Conservation (phyloP, 2,113 vertebrate genomes). For the Mormoops blainvillei region DNA sequence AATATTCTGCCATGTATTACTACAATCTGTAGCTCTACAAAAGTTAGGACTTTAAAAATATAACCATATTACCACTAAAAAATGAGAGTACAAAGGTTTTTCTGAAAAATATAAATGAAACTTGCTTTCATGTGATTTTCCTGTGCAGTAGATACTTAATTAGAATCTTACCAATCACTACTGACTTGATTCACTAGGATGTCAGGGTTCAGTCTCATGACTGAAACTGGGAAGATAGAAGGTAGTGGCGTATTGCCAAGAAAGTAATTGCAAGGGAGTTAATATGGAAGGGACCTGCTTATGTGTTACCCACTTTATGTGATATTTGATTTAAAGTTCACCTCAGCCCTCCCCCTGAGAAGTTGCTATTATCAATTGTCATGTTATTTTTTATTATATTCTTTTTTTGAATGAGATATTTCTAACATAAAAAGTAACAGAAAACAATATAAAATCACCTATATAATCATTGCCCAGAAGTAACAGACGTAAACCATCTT, state of each 20-base stretch:
- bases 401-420: not conserved
- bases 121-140: not conserved
- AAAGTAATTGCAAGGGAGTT: not conserved
- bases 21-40: no score
- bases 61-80: not conserved
- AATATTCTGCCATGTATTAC: no score
- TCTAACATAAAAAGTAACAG: not conserved
- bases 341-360: not conserved
- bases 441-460: not conserved
- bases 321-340: not conserved
- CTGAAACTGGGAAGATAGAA: not conserved
- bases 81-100: not conserved
- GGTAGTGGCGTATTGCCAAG: not conserved
- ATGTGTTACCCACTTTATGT: not conserved
- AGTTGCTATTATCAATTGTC: not conserved
- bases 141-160: not conserved
- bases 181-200: not conserved
- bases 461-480: not conserved
- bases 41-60: no score
- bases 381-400: not conserved
- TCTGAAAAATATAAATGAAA: not conserved
- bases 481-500: not conserved
- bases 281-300: not conserved
- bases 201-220: not conserved
- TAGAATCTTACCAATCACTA: not conserved